Evolutionary conservation across 2,888 invertebrate genomes (phyloP), one percentile per base, ranked within the genome.

Genomic region (Zhuqinia jingwanae): DNA sequence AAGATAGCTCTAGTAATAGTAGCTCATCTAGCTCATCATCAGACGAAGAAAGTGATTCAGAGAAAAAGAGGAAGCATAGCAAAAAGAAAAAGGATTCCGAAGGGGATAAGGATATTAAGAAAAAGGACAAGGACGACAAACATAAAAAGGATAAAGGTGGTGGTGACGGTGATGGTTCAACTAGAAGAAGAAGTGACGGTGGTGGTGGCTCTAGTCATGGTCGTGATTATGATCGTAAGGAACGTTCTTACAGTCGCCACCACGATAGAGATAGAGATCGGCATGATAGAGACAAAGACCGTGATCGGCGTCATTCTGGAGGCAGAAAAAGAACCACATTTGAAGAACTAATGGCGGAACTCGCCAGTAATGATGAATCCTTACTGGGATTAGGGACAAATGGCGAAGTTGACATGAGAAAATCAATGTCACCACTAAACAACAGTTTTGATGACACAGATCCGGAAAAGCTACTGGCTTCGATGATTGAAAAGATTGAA

Each of bases 71-170:
- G 15, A 87, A 89, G 68, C 84, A 80, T 17, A 47, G 70, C 63
- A 84, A 89, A 50, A 79, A 75, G 25, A 87, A 85, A 60, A 84
- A 87, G 45, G 85, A 88, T 47, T 42, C 60, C n/a, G 79, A 82
- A 11, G 60, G 68, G 11, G 88, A 88, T 53, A 83, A 84, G 25
- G 76, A 86, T 30, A 77, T 77, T 22, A 88, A 87, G 22, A 87
- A 80, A n/a, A 85, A 87, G 47, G 76, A 88, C 20, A 80, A 79
- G 17, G 73, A 68, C 11, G 76, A 89, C 17, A 84, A 81, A 56
- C 77, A 78, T 20, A 77, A 81, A 3, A 86, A 83, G 22, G 83
- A 78, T 56, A 83, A 77, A 36, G 77, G 65, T n/a, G 79, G 80
- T 47, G 73, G 81, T 27, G 60, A 79, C 2, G 77, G 87, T 70